Evolutionary conservation across 2,888 invertebrate species (phyloP).

Genomic region (Aquatica leii): DNA sequence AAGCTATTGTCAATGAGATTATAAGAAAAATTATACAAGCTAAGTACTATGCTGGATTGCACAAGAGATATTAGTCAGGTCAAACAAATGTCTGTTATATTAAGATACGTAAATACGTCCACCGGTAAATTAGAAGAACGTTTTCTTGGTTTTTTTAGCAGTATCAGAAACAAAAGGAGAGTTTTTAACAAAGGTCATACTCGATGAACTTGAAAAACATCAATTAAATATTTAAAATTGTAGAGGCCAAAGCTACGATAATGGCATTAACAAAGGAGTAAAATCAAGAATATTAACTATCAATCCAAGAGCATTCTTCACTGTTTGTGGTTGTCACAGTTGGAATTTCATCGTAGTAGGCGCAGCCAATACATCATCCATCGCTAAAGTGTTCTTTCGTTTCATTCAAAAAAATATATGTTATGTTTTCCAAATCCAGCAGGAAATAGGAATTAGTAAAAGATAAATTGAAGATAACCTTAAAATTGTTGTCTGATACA

Average conservation of each 20-base stretch:
- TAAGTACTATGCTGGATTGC: constrained; percentile 1
- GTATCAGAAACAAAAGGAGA: background rate
- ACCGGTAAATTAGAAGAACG: background rate
- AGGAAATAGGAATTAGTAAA: background rate
- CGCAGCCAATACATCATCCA: constrained; percentile 22
- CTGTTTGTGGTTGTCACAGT: constrained; percentile 29
- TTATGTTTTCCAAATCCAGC: constrained; percentile 51
- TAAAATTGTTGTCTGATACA: constrained; percentile 2
- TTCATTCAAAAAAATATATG: constrained; percentile 29
- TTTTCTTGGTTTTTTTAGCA: background rate
- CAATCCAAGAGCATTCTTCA: constrained; percentile 29
- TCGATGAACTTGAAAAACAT: constrained; percentile 1
- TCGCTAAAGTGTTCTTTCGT: constrained; percentile 20
- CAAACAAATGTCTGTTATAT: constrained; percentile 2
- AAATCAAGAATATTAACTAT: constrained; percentile 26
- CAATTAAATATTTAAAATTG: constrained; percentile 7
- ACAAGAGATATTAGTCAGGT: constrained; percentile 1
- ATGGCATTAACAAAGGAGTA: constrained; percentile 36
- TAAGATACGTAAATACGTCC: background rate
- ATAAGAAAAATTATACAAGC: background rate
- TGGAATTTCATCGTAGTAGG: constrained; percentile 28
- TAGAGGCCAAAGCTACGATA: constrained; percentile 41
- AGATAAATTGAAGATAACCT: background rate
- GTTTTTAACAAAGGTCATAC: constrained; percentile 1
- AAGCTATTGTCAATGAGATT: constrained; percentile 3